Evolutionary conservation across 2,797 vertebrate genomes (phyloP).

Genomic region (Cryptoprocta ferox): DNA sequence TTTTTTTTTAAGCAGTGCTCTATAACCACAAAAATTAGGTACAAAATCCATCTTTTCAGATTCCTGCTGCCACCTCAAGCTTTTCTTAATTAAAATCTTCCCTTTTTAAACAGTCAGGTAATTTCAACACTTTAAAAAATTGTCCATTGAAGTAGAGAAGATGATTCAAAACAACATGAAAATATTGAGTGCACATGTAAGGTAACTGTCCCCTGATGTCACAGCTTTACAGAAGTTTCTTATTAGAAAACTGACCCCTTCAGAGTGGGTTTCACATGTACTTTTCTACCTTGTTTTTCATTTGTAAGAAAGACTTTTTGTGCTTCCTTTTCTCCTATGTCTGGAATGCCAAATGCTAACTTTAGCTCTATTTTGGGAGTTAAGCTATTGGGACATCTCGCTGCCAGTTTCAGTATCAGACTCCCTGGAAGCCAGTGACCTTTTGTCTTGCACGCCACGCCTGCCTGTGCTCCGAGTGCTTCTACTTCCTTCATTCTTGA

Average conservation of each 20-base stretch:
- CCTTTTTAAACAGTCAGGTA: not conserved
- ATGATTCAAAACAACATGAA: not conserved
- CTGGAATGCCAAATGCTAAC: constrained; percentile 57
- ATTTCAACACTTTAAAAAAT: not conserved
- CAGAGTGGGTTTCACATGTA: not conserved
- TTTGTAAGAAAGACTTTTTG: constrained; percentile 28
- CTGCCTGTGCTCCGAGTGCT: not conserved
- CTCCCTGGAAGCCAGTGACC: constrained; percentile 23
- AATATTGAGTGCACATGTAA: not conserved
- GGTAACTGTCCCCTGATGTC: not conserved
- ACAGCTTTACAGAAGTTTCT: not conserved
- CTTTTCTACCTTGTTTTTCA: constrained; percentile 30
- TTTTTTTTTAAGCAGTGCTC: not conserved
- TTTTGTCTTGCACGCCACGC: not conserved
- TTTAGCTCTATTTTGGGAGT: constrained; percentile 45
- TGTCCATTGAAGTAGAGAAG: not conserved
- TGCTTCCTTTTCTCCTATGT: constrained; percentile 15
- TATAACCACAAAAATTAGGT: not conserved
- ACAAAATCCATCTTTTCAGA: not conserved
- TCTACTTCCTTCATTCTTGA: not conserved
- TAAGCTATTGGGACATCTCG: not conserved
- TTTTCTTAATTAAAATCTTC: constrained; percentile 1
- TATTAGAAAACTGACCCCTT: not conserved
- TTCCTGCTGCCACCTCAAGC: not conserved
- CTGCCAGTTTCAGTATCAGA: not conserved